These are phyloP conservation scores for Anarrhichthys ocellatus DNA, from an alignment of 2,113 vertebrate genomes.

Conservation along the genomic window DNA sequence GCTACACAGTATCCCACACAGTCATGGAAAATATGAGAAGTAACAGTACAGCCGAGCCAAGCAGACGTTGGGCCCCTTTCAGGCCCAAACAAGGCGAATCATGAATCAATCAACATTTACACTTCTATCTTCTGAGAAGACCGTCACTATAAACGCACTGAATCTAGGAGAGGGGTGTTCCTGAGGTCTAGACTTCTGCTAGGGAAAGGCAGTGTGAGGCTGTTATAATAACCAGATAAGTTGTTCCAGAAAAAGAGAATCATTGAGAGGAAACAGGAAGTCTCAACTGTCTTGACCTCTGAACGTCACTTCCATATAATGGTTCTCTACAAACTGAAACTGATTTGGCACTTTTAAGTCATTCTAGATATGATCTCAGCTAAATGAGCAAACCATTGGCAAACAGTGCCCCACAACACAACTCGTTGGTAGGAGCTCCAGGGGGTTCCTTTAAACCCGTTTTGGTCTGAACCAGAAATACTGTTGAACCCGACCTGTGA, in stretches of 20 bases:
- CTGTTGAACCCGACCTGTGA: background rate
- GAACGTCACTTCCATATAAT: background rate
- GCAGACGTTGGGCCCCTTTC: slow-evolving; percentile 51
- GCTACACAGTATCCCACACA: slow-evolving; percentile 65
- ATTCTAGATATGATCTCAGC: background rate
- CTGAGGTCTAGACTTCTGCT: slow-evolving; percentile 30
- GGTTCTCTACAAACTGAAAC: background rate
- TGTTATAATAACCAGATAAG: slow-evolving; percentile 52
- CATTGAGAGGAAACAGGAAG: slow-evolving; percentile 4
- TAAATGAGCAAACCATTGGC: background rate
- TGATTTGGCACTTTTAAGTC: background rate
- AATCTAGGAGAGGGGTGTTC: slow-evolving; percentile 28
- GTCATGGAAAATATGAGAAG: slow-evolving; percentile 80
- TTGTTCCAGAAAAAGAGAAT: background rate
- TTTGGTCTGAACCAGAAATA: slow-evolving; percentile 15
- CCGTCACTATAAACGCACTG: slow-evolving; percentile 36
- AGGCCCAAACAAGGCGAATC: slow-evolving; percentile 70
- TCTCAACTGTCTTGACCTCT: background rate
- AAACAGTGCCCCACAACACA: background rate
- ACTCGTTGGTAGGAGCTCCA: background rate
- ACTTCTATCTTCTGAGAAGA: slow-evolving; percentile 58
- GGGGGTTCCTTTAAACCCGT: background rate
- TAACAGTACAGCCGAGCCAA: slow-evolving; percentile 62
- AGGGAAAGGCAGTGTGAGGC: slow-evolving; percentile 19
- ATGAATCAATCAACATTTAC: slow-evolving; percentile 62